phyloP scores from a whole-genome alignment of 35 echinoderm and acorn worm genomes.

The Ophiothrix spiculata region DNA sequence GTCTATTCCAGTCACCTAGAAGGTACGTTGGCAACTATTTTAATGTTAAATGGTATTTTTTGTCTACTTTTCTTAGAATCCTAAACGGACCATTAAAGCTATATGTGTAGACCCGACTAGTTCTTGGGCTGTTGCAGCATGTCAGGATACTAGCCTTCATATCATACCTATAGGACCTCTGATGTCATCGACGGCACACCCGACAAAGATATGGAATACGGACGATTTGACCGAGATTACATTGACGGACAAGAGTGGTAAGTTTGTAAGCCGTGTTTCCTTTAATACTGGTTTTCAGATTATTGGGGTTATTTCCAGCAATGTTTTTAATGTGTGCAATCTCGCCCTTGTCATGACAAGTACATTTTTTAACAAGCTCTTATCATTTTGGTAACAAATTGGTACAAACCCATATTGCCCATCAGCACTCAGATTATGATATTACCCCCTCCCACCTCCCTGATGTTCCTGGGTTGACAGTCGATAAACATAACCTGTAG shows the following conservation, averaged over 20 bases:
- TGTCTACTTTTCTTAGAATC: conserved; percentile 39
- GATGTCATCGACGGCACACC: not conserved
- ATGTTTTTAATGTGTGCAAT: not conserved
- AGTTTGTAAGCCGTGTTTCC: not conserved
- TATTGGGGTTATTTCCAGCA: not conserved
- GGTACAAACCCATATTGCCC: too few species aligned
- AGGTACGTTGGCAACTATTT: too few species aligned
- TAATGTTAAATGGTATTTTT: too few species aligned
- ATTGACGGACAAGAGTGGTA: conserved; percentile 25
- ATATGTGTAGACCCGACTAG: conserved; percentile 42
- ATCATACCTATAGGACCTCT: conserved; percentile 42
- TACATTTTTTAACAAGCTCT: too few species aligned
- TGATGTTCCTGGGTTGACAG: too few species aligned
- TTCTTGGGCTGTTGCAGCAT: conserved; percentile 46
- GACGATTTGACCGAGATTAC: conserved; percentile 55
- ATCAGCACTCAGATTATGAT: too few species aligned
- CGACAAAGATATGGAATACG: conserved; percentile 34
- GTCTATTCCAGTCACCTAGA: too few species aligned
- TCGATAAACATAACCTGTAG: too few species aligned
- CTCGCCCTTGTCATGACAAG: too few species aligned
- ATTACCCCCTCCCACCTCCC: too few species aligned
- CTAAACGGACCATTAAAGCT: conserved; percentile 40
- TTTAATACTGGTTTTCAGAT: not conserved
- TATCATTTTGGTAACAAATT: too few species aligned
- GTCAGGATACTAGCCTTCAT: conserved; percentile 36